Conservation (phyloP, 2,797 vertebrate genomes). For the Anolis apletophallus region DNA sequence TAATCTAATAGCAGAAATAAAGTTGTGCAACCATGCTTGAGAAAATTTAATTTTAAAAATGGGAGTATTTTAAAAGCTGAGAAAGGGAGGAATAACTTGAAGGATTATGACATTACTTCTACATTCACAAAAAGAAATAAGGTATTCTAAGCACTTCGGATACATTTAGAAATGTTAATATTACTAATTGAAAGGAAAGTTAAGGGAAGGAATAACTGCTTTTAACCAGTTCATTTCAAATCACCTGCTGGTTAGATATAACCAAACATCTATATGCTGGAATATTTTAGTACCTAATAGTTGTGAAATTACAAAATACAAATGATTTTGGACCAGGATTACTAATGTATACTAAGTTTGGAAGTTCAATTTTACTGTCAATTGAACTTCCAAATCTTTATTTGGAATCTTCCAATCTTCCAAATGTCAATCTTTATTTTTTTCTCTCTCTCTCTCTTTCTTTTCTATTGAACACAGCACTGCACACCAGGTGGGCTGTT, state of each 20-base stretch:
- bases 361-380: too few relatives aligned
- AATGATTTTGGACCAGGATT: neutral
- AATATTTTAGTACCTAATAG: neutral
- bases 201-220: neutral
- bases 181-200: neutral
- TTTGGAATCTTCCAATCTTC: too few relatives aligned
- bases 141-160: neutral
- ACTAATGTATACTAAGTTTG: too few relatives aligned
- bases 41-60: neutral
- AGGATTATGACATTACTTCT: conserved; percentile 4
- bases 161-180: neutral
- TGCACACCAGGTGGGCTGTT: too few relatives aligned
- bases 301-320: neutral
- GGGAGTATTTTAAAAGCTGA: neutral
- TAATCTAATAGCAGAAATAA: conserved; percentile 16
- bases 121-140: conserved; percentile 7
- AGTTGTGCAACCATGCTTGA: neutral
- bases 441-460: too few relatives aligned
- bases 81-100: neutral
- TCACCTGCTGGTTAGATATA: neutral
- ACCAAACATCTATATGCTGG: neutral
- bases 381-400: too few relatives aligned
- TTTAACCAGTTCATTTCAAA: neutral
- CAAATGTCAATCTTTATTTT: too few relatives aligned
- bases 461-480: too few relatives aligned